Evolutionary conservation across 2,797 vertebrate species (phyloP), one percentile per base, ranked within the genome.

Genomic region (Ctenosaura bakeri): DNA sequence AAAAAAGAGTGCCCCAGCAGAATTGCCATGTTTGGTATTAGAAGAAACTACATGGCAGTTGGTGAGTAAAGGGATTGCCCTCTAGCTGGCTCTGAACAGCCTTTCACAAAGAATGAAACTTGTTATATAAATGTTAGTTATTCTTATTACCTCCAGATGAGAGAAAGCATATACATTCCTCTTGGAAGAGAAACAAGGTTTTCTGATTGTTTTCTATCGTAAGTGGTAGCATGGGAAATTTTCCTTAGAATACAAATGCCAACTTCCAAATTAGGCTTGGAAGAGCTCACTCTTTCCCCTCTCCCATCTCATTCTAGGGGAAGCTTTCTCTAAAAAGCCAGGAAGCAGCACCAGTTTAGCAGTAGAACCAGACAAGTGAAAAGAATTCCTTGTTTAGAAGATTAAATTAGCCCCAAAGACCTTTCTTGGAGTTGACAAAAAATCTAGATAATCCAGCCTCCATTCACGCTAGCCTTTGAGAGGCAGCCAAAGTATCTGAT

Each of bases 1-100:
- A 66, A 87, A 29, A 54, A 13, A 69, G 38, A 78, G 38, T 7
- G 50, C 29, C 62, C 46, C 59, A 56, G 42, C 59, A 88, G 50
- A 90, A 88, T 88, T 90, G 73, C 90, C 79, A 83, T 87, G 85
- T 90, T 90, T 87, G 80, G 81, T 88, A 83, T 54, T 46, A n/a
- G 32, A 88, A 14, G 81, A 5, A 8, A 77, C 38, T 81, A 81
- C 2, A 22, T 9, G 20, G 18, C 50, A 87, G 80, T 10, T 69
- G 46, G 62, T 78, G 73, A 88, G 90, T 77, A 87, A 88, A 13
- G 35, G 62, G 73, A 84, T 50, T 71, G 59, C 62, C 73, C 62
- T 78, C 81, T 77, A 83, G 56, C 42, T 77, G 83, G 59, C n/a
- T 66, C 50, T 35, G 35, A 42, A 54, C 26, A 20, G 42, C 35